phyloP scores from a whole-genome alignment of 2,888 invertebrate genomes.

The Nudaria mundana region DNA sequence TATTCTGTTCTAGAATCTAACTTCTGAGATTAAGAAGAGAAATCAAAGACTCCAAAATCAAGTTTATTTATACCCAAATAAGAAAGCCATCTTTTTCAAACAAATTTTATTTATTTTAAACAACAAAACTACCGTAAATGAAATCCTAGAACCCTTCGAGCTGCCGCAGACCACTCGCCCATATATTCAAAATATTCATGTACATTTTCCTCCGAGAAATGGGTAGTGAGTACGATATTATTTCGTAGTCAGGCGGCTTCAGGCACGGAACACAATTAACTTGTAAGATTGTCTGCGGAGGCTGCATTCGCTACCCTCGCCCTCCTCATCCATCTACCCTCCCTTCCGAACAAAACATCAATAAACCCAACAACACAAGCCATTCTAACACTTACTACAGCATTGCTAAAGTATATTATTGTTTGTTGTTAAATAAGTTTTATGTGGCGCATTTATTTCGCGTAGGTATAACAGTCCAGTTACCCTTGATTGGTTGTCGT shows the following conservation, averaged over 20 bases:
- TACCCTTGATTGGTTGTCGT: constrained; percentile 87
- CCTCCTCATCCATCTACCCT: constrained; percentile 73
- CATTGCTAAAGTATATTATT: constrained; percentile 42
- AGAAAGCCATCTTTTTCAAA: too few species aligned
- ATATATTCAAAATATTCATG: constrained; percentile 8
- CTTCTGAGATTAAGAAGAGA: too few species aligned
- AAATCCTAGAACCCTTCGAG: neutral
- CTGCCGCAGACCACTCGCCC: constrained; percentile 5
- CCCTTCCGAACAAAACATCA: constrained; percentile 81
- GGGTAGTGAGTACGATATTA: constrained; percentile 65
- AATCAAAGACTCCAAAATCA: too few species aligned
- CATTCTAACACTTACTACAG: constrained; percentile 38
- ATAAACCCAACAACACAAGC: constrained; percentile 57
- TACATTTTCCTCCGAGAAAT: constrained; percentile 26
- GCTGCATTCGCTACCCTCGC: constrained; percentile 72
- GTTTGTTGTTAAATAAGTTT: constrained; percentile 54
- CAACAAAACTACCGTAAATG: neutral
- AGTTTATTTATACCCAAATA: too few species aligned
- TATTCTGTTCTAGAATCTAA: too few species aligned
- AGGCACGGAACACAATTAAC: constrained; percentile 81
- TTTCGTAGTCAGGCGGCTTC: constrained; percentile 73
- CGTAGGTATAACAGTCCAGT: constrained; percentile 81
- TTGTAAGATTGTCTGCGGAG: constrained; percentile 81
- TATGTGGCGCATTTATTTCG: constrained; percentile 80
- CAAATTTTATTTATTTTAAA: neutral